phyloP scores from a whole-genome alignment of 2,888 invertebrate species.

The Scotopteryx bipunctaria region DNA sequence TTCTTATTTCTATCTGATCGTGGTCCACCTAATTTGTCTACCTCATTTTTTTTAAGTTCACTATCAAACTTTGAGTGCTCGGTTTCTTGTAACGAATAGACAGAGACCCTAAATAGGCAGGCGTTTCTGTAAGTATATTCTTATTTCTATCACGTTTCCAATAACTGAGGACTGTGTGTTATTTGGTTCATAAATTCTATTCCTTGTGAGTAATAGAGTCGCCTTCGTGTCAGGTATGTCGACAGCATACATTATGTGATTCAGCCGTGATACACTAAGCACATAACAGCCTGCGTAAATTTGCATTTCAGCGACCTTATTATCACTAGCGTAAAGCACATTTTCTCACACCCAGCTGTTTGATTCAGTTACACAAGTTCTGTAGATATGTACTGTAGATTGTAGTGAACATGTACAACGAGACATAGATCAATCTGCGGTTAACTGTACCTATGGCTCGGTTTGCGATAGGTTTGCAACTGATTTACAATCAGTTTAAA shows the following conservation, averaged over 20 bases:
- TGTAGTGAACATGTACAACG: constrained; percentile 12
- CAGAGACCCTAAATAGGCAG: constrained; percentile 3
- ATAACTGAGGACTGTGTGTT: constrained; percentile 69
- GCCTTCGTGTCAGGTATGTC: constrained; percentile 64
- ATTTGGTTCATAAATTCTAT: constrained; percentile 74
- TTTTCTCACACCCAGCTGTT: constrained; percentile 21
- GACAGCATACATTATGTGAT: constrained; percentile 69
- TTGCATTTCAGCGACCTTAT: constrained; percentile 26
- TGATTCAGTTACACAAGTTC: constrained; percentile 19
- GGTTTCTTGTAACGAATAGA: too few relatives aligned
- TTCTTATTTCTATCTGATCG: constrained; percentile 66
- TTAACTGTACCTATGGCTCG: constrained; percentile 13
- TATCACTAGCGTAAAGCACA: constrained; percentile 24
- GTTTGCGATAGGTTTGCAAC: constrained; percentile 13
- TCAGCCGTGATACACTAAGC: constrained; percentile 48
- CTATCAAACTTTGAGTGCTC: too few relatives aligned
- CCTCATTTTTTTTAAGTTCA: too few relatives aligned
- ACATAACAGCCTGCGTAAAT: constrained; percentile 24
- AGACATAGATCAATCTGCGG: constrained; percentile 28
- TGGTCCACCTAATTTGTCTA: too few relatives aligned
- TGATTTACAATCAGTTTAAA: constrained; percentile 22
- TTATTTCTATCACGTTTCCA: constrained; percentile 75
- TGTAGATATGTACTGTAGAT: constrained; percentile 14
- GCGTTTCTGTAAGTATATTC: constrained; percentile 46
- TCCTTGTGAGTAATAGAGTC: constrained; percentile 70